A percentile compares a stretch with the other conserved stretches of the same genome.
These are phyloP conservation scores for Triplophysa rosa DNA, from an alignment of 2,113 vertebrate species.

Conservation along the genomic window DNA sequence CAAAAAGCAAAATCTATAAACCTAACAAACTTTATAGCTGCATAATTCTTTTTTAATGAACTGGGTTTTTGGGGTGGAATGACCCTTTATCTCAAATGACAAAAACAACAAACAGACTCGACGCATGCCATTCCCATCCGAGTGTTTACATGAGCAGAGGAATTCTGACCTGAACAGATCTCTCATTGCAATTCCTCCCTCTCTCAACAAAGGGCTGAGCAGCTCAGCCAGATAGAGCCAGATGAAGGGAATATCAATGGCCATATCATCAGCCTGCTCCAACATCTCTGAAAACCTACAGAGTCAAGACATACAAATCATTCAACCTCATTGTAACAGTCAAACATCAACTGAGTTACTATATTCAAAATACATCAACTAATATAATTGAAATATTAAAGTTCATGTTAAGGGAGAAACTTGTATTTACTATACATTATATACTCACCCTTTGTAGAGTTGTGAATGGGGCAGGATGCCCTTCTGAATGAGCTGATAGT, in stretches of 20 bases:
- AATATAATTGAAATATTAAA: too few relatives aligned
- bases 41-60: neutral
- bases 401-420: too few relatives aligned
- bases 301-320: neutral
- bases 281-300: conserved; percentile 88
- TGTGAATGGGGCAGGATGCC: conserved; percentile 84
- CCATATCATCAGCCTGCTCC: conserved; percentile 96
- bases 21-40: neutral
- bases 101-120: neutral
- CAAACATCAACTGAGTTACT: neutral
- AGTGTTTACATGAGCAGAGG: neutral
- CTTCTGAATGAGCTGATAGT: conserved; percentile 86
- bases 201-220: conserved; percentile 89
- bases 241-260: conserved; percentile 98
- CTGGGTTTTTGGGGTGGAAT: neutral
- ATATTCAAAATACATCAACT: too few relatives aligned
- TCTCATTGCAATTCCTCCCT: conserved; percentile 93
- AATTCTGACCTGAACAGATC: conserved; percentile 87
- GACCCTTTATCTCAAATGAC: neutral
- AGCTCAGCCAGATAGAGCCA: conserved; percentile 97
- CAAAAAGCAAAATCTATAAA: neutral
- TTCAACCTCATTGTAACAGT: neutral
- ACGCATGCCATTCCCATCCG: neutral
- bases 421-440: neutral
- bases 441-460: conserved; percentile 89